Percentiles rank a stretch among this genome's conserved stretches.
Conservation (phyloP, 2,888 invertebrate species). For the Thera obeliscata region DNA sequence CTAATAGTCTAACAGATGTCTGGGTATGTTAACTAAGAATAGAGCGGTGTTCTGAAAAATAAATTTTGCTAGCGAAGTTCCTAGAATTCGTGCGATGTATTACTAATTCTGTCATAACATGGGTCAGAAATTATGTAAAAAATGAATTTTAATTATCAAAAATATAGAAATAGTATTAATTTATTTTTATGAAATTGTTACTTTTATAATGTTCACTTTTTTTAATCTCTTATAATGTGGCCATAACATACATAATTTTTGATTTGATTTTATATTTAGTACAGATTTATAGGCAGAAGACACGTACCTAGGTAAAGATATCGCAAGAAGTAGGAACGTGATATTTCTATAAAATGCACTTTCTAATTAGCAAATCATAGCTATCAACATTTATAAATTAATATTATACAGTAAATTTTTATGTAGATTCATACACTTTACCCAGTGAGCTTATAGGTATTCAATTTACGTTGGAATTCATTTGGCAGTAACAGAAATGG, state of each 20-base stretch:
- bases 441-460: neutral
- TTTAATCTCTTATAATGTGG: too few relatives aligned
- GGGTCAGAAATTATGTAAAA: too few relatives aligned
- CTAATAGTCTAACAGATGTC: slow-evolving; percentile 49
- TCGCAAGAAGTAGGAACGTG: slow-evolving; percentile 3
- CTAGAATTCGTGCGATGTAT: slow-evolving; percentile 17
- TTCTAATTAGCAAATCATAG: slow-evolving; percentile 1
- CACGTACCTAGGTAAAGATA: neutral
- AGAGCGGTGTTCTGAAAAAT: slow-evolving; percentile 43
- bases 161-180: too few relatives aligned
- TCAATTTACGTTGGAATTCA: neutral
- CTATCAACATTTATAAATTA: neutral
- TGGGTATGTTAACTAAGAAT: slow-evolving; percentile 51
- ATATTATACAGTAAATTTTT: neutral
- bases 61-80: slow-evolving; percentile 24
- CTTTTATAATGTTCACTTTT: too few relatives aligned
- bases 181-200: too few relatives aligned
- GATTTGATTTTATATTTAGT: too few relatives aligned
- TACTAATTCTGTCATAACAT: too few relatives aligned
- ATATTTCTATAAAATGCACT: neutral
- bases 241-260: too few relatives aligned
- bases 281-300: too few relatives aligned
- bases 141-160: too few relatives aligned
- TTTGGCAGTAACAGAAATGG: slow-evolving; percentile 18
- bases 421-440: neutral